These are phyloP conservation scores for Channallabes apus DNA, from an alignment of 2,797 vertebrate genomes.

Conservation along the genomic window DNA sequence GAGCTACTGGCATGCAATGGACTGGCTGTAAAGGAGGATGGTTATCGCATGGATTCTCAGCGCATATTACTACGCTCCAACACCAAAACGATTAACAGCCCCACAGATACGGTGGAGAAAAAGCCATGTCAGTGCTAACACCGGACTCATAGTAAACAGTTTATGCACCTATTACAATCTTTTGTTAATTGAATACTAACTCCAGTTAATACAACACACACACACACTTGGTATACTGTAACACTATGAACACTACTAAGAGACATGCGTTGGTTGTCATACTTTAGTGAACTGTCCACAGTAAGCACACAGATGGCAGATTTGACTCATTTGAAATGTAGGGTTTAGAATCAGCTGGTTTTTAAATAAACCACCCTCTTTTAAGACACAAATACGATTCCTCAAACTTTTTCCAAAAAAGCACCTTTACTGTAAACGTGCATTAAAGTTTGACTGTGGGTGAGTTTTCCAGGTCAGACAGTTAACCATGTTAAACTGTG, in stretches of 20 bases:
- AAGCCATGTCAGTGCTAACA: conserved; percentile 79
- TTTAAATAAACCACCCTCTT: background rate
- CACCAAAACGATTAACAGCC: conserved; percentile 74
- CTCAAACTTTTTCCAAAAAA: background rate
- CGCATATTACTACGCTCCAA: conserved; percentile 70
- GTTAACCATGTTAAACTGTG: background rate
- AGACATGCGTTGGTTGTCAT: background rate
- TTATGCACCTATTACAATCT: background rate
- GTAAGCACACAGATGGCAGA: background rate
- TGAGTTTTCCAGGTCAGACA: background rate
- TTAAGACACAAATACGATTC: background rate
- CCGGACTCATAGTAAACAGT: background rate
- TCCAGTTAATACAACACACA: background rate
- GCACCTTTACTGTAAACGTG: background rate
- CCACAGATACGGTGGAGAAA: conserved; percentile 62
- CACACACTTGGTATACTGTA: background rate
- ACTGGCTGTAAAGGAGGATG: conserved; percentile 76
- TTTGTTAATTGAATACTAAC: background rate
- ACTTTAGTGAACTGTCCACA: background rate
- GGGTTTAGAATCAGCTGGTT: background rate
- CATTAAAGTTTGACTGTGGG: background rate
- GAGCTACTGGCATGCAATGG: conserved; percentile 88
- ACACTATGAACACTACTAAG: background rate
- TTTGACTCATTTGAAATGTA: background rate
- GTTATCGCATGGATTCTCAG: conserved; percentile 62